Evolutionary conservation across 2,888 invertebrate genomes (phyloP), one percentile per base, ranked within the genome.

Genomic region (Leistus spinibarbis): DNA sequence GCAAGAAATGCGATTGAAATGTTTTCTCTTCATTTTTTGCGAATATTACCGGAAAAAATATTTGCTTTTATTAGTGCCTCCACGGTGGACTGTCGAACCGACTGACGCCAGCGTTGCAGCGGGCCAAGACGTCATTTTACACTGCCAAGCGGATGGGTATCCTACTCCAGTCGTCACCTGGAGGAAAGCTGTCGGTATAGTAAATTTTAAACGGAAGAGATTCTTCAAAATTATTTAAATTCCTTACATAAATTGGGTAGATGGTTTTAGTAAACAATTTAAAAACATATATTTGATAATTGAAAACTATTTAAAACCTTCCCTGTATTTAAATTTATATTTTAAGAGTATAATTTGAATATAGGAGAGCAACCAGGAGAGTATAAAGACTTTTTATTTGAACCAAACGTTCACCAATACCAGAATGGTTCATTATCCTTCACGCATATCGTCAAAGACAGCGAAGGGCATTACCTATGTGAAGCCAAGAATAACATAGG

Each of bases 401-500:
- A 93, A 83, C 92, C 93, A 69, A 93, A 91, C 82, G 91, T 93
- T 24, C 90, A 92, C 78, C 90, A 92, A 76, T 91, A 93, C 81
- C 91, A 92, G 79, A 96, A 96, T 83, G 96, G 96, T 23, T 94
- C 95, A 10, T 88, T 96, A 78, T 90, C 92, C 78, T 95, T 96
- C 84, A 91, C 92, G 80, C 91, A 92, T 82, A 92, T 95, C 68
- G 92, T 92, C 80, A 95, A 95, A 86, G 93, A 93, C 82, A 94
- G 93, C 83, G 95, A 95, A 86, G 96, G 96, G 0, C 94, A 95
- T 85, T 97, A 96, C 85, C 88, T 97, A 69, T 97, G 97, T 85
- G 96, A 96, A 83, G 95, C 96, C n/a, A 92, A 94, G 81, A 97
- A 97, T 84, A 94, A 93, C 79, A 95, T 97, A 78, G 96, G 96